Base-by-base conservation (phyloP, 2,113 vertebrate genomes). In the Pogona vitticeps region DNA sequence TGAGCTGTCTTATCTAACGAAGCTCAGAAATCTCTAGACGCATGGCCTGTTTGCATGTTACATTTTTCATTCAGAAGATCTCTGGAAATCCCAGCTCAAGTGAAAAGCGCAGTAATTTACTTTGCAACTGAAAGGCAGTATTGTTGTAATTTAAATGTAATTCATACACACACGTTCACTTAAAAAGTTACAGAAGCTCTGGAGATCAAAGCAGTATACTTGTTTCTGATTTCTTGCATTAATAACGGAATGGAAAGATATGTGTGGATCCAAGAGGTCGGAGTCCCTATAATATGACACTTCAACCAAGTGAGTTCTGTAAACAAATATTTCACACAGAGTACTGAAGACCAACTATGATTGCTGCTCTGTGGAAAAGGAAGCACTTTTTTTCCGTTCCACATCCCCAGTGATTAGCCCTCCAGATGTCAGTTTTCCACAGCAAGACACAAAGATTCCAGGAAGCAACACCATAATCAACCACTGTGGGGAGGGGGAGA, bases 401-500 rank as follows among this genome's bases (percentile, higher is more conserved):
- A 90, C 80, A 80, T 92, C 91, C 36, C 92, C 88, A 89, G 90
- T 91, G 90, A 93, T 89, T 91, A 81, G 73, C 86, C 88, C 67
- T 93, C 88, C 90, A 92, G 84, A 93, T 92, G 86, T 82, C 77
- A 88, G 56, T 94, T 93, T 87, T 73, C 91, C 91, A 89, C 86
- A n/a, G 91, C 77, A 88, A 72, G 72, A 85, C 90, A 80, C 82
- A 70, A 36, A 93, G 76, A 88, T 86, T 90, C 71, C 90, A 84
- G 36, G 75, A 83, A 68, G 42, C 31, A 77, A 56, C 10, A 78
- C 40, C 73, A 20, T 90, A 88, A 83, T 56, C 88, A 82, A 91
- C 84, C 89, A 92, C 94, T 93, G 14, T 38, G 91, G 88, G 92
- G 23, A 67, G 59, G 71, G 71, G 2, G 93, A 91, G 93, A 86